Base-by-base conservation (phyloP, 1,140 invertebrate species). In the Drosophila lini region DNA sequence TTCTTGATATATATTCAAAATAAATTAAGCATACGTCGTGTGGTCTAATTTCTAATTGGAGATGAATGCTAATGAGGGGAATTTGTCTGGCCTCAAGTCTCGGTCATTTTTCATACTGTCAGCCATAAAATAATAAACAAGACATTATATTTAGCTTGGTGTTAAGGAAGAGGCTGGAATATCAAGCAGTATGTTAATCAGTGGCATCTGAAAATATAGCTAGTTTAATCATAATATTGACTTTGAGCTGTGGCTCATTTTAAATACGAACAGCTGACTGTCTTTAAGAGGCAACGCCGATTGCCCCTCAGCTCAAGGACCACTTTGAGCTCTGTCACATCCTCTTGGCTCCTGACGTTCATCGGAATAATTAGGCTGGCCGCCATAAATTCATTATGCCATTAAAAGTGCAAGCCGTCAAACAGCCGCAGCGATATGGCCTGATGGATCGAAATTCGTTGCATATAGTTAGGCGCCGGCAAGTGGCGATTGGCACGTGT, bases 311-410 rank as follows among this genome's bases (percentile, higher is more conserved):
- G 13, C 16, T 48, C 34, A 16, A 19, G 8, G 5, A n/a, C 6
- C 16, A 13, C 41, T 47, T 53, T 31, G 15, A 34, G 31, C n/a
- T 13, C 8, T 42, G 7, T 42, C 42, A 25, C 7, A 11, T n/a
- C 19, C 34, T 48, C 16, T 45, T 8, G 5, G 19, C 32, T 31
- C 15, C 3, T 19, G 11, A 38, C 8, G 36, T 52, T 48, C 50
- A 48, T 31, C 15, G 41, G 68, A 47, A 31, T 78, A 70, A 67
- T 81, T 81, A 61, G 79, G 42, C 62, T 73, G 44, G 32, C 58
- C 63, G 73, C 32, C 56, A 60, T 77, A 65, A 81, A 74, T 73
- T 81, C 53, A 81, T 81, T 73, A 81, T 73, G 73, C 42, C 79
- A 64, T 82, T 78, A 78, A 78, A 78, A 78, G 70, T 78, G 67